phyloP scores from a whole-genome alignment of 1,140 invertebrate species.

The Panagrolaimus sp. region DNA sequence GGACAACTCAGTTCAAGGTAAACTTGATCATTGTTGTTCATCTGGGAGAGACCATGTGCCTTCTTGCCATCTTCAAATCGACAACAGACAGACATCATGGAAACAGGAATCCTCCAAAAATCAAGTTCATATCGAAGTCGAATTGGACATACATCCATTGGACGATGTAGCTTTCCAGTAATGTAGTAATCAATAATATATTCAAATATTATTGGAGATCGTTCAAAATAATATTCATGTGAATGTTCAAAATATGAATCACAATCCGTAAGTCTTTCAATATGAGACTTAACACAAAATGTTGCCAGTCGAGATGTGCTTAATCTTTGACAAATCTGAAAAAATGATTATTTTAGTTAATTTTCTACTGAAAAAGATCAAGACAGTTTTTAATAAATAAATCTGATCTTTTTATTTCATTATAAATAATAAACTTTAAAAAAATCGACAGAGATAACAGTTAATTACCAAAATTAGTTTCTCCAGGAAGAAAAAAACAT shows the following conservation, averaged over 20 bases:
- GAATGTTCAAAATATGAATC: slow-evolving; percentile 44
- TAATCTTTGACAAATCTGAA: slow-evolving; percentile 35
- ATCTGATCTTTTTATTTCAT: no score
- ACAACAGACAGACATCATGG: slow-evolving; percentile 46
- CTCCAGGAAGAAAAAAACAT: no score
- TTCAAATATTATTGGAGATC: slow-evolving; percentile 49
- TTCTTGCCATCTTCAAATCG: slow-evolving; percentile 38
- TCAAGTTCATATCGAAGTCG: slow-evolving; percentile 52
- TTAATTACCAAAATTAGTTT: no score
- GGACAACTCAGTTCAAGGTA: slow-evolving; percentile 37
- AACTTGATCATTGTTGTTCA: slow-evolving; percentile 21
- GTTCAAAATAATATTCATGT: slow-evolving; percentile 51
- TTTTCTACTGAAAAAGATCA: no score
- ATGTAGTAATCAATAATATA: slow-evolving; percentile 47
- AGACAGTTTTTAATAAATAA: no score
- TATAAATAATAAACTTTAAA: no score
- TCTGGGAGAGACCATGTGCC: not conserved
- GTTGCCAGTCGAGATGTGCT: slow-evolving; percentile 40
- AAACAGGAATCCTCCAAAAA: slow-evolving; percentile 51
- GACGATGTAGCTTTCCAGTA: slow-evolving; percentile 47
- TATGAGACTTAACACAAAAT: slow-evolving; percentile 47
- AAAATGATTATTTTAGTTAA: not conserved
- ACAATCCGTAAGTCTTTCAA: slow-evolving; percentile 48
- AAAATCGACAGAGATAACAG: no score
- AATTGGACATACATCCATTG: slow-evolving; percentile 55